Conservation (phyloP, 2,888 invertebrate species). For the Lottia scabra region DNA sequence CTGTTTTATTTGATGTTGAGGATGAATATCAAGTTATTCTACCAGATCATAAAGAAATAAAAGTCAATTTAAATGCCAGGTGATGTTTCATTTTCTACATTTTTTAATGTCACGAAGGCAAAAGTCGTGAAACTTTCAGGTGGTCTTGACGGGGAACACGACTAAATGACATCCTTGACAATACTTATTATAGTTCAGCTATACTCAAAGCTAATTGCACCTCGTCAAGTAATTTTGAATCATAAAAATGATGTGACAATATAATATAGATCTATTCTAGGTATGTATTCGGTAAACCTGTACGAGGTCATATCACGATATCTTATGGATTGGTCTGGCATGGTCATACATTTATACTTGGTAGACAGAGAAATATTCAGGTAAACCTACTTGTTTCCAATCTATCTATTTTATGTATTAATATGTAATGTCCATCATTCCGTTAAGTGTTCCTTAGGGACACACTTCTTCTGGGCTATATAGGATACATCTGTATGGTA, state of each 20-base stretch:
- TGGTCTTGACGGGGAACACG: too few species aligned
- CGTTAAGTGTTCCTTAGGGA: too few species aligned
- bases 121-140: too few species aligned
- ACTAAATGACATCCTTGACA: too few species aligned
- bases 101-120: too few species aligned
- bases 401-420: not conserved
- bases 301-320: conserved; percentile 43
- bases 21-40: conserved; percentile 36
- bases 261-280: conserved; percentile 26
- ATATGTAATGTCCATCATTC: too few species aligned
- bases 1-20: conserved; percentile 36
- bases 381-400: conserved; percentile 23
- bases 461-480: too few species aligned
- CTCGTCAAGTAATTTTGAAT: too few species aligned
- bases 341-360: conserved; percentile 39
- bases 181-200: too few species aligned
- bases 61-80: conserved; percentile 39
- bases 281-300: conserved; percentile 51
- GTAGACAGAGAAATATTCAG: conserved; percentile 33
- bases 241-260: too few species aligned
- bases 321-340: conserved; percentile 41
- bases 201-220: too few species aligned
- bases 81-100: conserved; percentile 11
- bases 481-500: too few species aligned
- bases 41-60: conserved; percentile 31